A percentile compares a stretch with the other conserved stretches of the same genome.
Conservation (phyloP, 2,113 vertebrate genomes). For the Hoplias malabaricus region DNA sequence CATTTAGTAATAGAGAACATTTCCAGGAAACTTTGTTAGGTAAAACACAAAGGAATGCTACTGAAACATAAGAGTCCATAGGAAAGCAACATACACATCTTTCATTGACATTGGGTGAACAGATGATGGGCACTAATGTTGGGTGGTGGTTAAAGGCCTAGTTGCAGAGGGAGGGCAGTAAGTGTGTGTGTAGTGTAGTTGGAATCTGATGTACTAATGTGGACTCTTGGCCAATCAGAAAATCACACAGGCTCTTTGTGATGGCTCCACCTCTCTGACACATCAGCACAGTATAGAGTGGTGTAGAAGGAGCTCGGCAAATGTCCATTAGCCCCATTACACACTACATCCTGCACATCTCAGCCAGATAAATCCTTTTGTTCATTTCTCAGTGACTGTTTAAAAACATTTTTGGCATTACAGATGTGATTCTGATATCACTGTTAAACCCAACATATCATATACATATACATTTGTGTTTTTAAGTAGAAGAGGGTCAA, state of each 20-base stretch:
- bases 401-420: too few species aligned
- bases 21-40: background rate
- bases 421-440: too few species aligned
- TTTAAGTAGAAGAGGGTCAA: too few species aligned
- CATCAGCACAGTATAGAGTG: background rate
- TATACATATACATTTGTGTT: too few species aligned
- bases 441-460: too few species aligned
- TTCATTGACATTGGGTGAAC: background rate
- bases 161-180: background rate
- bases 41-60: background rate
- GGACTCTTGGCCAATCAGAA: slow-evolving; percentile 57
- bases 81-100: background rate
- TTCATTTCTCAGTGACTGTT: too few species aligned
- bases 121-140: background rate
- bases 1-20: too few species aligned
- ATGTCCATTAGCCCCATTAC: background rate
- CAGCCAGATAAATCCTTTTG: too few species aligned
- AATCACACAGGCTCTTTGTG: slow-evolving; percentile 36
- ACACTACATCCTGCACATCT: background rate
- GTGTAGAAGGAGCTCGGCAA: slow-evolving; percentile 19
- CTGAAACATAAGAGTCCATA: background rate
- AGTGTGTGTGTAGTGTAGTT: background rate
- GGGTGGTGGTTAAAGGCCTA: slow-evolving; percentile 3
- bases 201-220: background rate
- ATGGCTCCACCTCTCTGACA: slow-evolving; percentile 27